These are phyloP conservation scores for Gopherus evgoodei DNA, from an alignment of 2,113 vertebrate species.

Conservation along the genomic window DNA sequence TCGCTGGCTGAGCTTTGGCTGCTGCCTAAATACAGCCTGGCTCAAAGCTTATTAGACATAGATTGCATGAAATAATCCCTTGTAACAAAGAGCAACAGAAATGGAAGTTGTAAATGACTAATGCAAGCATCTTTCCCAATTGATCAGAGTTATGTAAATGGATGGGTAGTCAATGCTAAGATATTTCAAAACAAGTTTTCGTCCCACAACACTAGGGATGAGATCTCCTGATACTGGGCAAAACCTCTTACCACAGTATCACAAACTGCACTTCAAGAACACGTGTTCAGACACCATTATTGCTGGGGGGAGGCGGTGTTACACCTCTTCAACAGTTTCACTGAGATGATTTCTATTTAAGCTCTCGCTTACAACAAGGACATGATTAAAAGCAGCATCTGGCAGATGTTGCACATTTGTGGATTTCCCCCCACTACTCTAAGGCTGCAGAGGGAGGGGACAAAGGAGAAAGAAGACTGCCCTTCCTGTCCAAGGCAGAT, in stretches of 20 bases:
- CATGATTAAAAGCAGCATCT: not conserved
- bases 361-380: not conserved
- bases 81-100: slow-evolving; percentile 39
- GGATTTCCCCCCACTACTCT: not conserved
- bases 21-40: slow-evolving; percentile 44
- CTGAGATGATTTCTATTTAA: not conserved
- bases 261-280: not conserved
- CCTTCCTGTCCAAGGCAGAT: not conserved
- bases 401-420: not conserved
- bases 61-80: slow-evolving; percentile 33
- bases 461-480: not conserved
- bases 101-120: not conserved
- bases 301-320: not conserved
- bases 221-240: not conserved
- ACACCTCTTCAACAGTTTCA: not conserved
- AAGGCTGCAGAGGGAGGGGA: not conserved
- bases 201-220: not conserved
- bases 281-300: not conserved
- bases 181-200: slow-evolving; percentile 36
- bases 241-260: not conserved
- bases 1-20: not conserved
- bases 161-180: not conserved
- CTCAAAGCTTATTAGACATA: slow-evolving; percentile 51
- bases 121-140: not conserved
- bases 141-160: not conserved